A percentile compares a stretch with the other conserved stretches of the same genome.
Evolutionary conservation across 2,797 vertebrate genomes (phyloP).

Genomic region (Picus viridis): DNA sequence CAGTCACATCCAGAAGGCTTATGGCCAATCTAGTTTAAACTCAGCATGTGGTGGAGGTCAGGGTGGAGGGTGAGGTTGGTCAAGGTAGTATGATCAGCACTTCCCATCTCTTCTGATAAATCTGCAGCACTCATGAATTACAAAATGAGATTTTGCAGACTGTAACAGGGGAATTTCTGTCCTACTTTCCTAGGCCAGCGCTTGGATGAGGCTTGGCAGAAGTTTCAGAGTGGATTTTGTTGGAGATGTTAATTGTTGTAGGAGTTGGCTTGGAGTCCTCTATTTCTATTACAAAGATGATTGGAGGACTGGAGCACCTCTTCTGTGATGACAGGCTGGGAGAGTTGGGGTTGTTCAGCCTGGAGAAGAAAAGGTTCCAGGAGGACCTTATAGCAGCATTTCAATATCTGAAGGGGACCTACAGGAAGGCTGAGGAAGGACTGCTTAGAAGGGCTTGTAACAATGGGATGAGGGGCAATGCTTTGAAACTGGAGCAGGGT

Average conservation of each 20-base stretch:
- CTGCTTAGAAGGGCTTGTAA: no score
- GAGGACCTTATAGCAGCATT: no score
- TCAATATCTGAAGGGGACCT: no score
- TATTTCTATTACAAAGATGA: not conserved
- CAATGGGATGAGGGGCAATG: no score
- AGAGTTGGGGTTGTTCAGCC: no score
- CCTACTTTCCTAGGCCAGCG: not conserved
- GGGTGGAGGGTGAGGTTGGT: not conserved
- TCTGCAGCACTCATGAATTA: not conserved
- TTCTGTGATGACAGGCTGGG: no score
- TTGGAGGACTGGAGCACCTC: no score
- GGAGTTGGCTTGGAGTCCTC: not conserved
- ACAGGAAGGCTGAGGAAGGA: no score
- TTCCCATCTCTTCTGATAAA: constrained; percentile 1
- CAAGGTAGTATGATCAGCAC: not conserved
- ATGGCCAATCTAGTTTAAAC: not conserved
- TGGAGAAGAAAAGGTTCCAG: no score
- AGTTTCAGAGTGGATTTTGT: not conserved
- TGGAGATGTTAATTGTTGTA: not conserved
- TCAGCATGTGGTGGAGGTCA: not conserved
- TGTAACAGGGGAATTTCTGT: not conserved
- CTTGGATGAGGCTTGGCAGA: not conserved
- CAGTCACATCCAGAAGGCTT: not conserved
- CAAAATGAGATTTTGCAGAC: not conserved
- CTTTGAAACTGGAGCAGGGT: no score